Percentiles rank a stretch among this genome's conserved stretches.
These are phyloP conservation scores for Tragopan temminckii DNA, from an alignment of 2,797 vertebrate genomes.

Conservation along the genomic window DNA sequence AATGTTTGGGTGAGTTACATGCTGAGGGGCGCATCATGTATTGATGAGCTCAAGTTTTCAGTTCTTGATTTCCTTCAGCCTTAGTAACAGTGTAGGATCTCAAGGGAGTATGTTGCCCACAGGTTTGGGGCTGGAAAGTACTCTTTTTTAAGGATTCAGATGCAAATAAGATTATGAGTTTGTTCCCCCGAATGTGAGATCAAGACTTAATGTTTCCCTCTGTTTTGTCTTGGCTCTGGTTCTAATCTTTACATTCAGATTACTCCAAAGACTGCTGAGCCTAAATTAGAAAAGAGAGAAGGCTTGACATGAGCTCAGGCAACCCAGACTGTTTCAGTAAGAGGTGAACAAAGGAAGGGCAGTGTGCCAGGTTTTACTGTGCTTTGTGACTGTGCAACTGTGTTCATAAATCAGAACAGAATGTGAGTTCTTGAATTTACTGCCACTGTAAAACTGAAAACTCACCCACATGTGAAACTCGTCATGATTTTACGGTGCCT, in stretches of 20 bases:
- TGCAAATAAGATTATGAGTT: neutral
- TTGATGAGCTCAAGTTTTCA: neutral
- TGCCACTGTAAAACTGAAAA: neutral
- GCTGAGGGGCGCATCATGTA: neutral
- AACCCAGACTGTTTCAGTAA: neutral
- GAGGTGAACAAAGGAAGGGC: neutral
- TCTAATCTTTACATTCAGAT: neutral
- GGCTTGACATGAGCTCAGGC: neutral
- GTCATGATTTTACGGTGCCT: rapidly evolving
- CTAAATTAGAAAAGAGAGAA: neutral
- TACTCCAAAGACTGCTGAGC: neutral
- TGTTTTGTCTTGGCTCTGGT: neutral
- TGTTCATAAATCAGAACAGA: neutral
- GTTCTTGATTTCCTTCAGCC: neutral
- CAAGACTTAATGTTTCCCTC: neutral
- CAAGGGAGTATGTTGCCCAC: neutral
- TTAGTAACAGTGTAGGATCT: neutral
- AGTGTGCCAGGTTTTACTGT: neutral
- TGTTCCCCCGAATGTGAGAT: neutral
- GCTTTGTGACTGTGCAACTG: neutral
- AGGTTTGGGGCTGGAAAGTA: neutral
- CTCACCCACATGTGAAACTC: rapidly evolving
- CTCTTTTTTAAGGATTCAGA: neutral
- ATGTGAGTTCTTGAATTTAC: neutral
- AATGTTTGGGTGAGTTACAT: neutral